Evolutionary conservation across 2,888 invertebrate genomes (phyloP), one percentile per base, ranked within the genome.

Genomic region (Clanis bilineata): DNA sequence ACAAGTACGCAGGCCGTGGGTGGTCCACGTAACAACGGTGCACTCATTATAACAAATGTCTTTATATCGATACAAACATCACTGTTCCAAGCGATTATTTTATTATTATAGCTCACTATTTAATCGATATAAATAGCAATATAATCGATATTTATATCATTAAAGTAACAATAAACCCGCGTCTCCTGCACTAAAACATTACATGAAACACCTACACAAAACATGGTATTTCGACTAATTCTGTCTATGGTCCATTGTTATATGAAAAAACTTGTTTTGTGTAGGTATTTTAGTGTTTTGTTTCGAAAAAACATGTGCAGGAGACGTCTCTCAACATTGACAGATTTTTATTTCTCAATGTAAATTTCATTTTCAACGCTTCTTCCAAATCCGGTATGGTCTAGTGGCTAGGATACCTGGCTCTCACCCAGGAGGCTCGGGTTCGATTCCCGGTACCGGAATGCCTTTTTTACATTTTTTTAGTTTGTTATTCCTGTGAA

Each of bases 401-500:
- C 94, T 94, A 94, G 94, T 94, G 94, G 94, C 93, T 94, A 94
- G 94, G 94, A 94, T 94, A 94, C 93, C 94, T 94, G 94, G 94
- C 94, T 94, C 93, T 94, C 94, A 94, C 93, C 94, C 94, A 94
- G 94, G 94, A 92, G 92, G 92, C 91, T 90, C 93, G 93, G 93
- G 93, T 93, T 93, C 93, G 91, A 93, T 92, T 92, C 91, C 92
- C 92, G 92, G 80, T 80, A 80, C 78, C 76, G 79, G 78, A 80
- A 73, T 59, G 21, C 0, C 18, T 63, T 70, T 77, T 77, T 54
- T 63, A 63, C 55, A 56, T 62, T 18, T 54, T 59, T 62, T 44
- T 45, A 58, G 45, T 64, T 66, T 69, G 74, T 58, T 38, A 45
- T 25, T 47, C 44, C 67, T 61, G 59, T 64, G 62, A 64, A 67